Conservation (phyloP, 30 jellyfish, hydroid and myxozoan species). For the Hydractinia echinata region DNA sequence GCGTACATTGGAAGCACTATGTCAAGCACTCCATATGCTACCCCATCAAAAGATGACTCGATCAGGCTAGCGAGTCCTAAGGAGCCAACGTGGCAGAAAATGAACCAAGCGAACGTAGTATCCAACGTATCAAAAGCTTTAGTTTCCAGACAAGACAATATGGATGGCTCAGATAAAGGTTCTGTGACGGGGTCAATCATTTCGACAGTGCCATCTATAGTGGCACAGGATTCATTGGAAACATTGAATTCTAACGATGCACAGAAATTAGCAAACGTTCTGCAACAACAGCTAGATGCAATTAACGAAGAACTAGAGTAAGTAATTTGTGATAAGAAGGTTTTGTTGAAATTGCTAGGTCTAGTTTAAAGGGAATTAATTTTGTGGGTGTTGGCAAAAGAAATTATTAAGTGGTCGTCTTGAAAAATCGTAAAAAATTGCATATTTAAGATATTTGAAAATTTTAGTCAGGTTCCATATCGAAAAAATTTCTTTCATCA, state of each 20-base stretch:
- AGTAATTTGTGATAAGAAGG: conserved; percentile 13
- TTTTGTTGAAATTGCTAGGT: no score
- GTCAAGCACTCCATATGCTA: conserved; percentile 9
- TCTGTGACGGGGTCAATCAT: conserved; percentile 22
- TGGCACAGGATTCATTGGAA: conserved; percentile 63
- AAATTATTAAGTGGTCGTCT: no score
- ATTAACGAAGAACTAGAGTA: conserved; percentile 79
- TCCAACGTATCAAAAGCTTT: conserved; percentile 59
- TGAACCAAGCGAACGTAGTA: conserved; percentile 68
- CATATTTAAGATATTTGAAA: no score
- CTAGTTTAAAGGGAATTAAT: no score
- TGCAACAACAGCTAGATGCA: conserved; percentile 79
- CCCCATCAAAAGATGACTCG: not conserved
- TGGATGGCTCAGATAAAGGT: conserved; percentile 46
- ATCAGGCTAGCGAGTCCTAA: conserved; percentile 7
- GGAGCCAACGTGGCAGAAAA: conserved; percentile 73
- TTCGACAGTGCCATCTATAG: conserved; percentile 31
- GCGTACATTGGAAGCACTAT: not conserved
- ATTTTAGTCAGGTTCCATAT: no score
- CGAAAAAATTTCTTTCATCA: no score
- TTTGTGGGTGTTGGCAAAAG: no score
- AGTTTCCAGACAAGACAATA: conserved; percentile 34
- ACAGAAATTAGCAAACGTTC: conserved; percentile 66
- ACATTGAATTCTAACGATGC: conserved; percentile 77
- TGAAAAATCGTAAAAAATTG: not conserved